Conservation (phyloP, 2,113 vertebrate species). For the Odocoileus virginianus region DNA sequence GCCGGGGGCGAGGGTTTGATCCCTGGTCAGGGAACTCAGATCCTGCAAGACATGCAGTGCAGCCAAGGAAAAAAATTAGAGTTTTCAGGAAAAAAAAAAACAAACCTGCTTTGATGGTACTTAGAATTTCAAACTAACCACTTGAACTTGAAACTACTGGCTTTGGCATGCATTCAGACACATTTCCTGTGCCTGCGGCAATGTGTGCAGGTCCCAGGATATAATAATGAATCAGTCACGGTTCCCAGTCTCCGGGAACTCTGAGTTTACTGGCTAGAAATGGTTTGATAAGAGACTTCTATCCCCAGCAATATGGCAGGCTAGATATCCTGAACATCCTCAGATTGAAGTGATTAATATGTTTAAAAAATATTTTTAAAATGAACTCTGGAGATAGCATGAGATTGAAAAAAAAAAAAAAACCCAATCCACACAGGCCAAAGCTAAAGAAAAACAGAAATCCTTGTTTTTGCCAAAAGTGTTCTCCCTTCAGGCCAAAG, state of each 20-base stretch:
- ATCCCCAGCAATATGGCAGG: background rate
- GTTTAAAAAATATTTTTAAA: background rate
- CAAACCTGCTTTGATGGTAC: background rate
- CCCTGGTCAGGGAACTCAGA: background rate
- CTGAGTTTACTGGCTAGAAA: background rate
- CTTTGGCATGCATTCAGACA: background rate
- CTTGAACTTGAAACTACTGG: background rate
- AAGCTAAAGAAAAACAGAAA: background rate
- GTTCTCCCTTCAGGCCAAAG: background rate
- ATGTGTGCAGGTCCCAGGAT: background rate
- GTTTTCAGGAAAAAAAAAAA: conserved; percentile 17
- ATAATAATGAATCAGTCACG: background rate
- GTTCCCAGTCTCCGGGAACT: background rate
- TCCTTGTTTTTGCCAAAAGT: background rate
- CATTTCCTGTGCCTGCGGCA: background rate
- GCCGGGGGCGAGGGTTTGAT: background rate
- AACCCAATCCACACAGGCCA: background rate
- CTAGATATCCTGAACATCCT: background rate
- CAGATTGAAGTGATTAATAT: background rate
- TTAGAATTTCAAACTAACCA: conserved; percentile 19
- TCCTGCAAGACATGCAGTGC: background rate
- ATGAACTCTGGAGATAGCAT: background rate
- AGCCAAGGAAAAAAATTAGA: background rate
- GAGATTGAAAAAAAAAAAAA: background rate
- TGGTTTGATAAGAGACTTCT: background rate